These are phyloP conservation scores for Matsumyia berberina DNA, from an alignment of 2,888 invertebrate species.

Conservation along the genomic window DNA sequence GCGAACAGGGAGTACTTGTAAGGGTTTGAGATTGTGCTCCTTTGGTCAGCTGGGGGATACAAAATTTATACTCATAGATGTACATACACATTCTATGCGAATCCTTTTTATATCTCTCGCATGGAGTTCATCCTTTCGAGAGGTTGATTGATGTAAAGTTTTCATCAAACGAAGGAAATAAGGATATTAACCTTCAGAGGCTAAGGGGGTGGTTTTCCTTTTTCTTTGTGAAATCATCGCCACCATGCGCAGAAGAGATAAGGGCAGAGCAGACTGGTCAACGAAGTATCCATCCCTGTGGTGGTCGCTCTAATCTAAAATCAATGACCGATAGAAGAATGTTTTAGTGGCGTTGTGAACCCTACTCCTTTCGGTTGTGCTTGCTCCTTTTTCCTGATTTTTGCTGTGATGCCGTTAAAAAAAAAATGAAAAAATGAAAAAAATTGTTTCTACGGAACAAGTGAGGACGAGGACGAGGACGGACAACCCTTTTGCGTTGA, in stretches of 20 bases:
- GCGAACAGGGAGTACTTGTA: conserved; percentile 10
- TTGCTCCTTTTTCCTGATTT: conserved; percentile 41
- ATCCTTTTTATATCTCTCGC: conserved; percentile 32
- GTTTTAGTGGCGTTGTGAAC: conserved; percentile 62
- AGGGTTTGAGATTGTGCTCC: conserved; percentile 31
- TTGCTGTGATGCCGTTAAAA: conserved; percentile 47
- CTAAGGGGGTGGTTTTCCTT: conserved; percentile 4
- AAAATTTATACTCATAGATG: conserved; percentile 42
- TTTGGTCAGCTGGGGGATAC: conserved; percentile 51
- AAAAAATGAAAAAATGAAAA: conserved; percentile 59
- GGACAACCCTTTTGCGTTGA: conserved; percentile 54
- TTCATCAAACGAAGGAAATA: conserved; percentile 66
- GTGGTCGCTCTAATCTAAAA: conserved; percentile 58
- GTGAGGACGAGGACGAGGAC: conserved; percentile 1
- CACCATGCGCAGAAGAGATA: conserved; percentile 38
- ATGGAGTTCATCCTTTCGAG: conserved; percentile 48
- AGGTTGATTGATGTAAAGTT: conserved; percentile 69
- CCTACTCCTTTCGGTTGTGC: conserved; percentile 11
- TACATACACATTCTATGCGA: conserved; percentile 17
- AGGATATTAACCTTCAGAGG: conserved; percentile 71
- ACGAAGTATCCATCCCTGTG: conserved; percentile 21
- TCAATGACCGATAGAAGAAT: conserved; percentile 73
- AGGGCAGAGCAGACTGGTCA: conserved; percentile 33
- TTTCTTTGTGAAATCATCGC: conserved; percentile 24
- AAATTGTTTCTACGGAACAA: conserved; percentile 11